Base-by-base conservation (phyloP, 1,140 invertebrate genomes). In the Heliconius congener region DNA sequence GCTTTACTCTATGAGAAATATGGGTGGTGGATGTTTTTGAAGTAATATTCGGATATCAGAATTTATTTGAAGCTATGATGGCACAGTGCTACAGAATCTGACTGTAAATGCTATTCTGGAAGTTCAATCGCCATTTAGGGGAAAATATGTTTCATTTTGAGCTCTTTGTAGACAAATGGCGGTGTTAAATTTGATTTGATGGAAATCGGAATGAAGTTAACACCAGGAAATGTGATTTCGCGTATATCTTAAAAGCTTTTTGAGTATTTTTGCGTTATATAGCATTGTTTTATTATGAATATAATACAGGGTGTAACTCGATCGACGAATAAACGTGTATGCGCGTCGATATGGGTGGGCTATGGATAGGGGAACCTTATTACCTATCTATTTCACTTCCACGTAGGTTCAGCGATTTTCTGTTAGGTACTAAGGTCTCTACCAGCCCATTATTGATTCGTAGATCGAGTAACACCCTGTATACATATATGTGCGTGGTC, bases 111-210 rank as follows among this genome's bases (percentile, higher is more conserved):
- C 50, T 5, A 52, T 8, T 18, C 16, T 52, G 6, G 19, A 9
- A 57, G 8, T 57, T 23, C n/a, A 9, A 57, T 23, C 19, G 52
- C 52, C 2, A 1, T 55, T 55, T 34, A 34, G 34, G 34, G 34
- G 34, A 8, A 34, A 34, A 34, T 34, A 34, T 34, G 34, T 34
- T 34, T 0, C 4, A 34, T 34, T 34, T 0, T 0, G 4, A 34
- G 34, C 5, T 34, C 5, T 34, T 34, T 34, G 6, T 34, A 34
- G 34, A 34, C 34, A 34, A 34, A 34, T 34, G 4, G 5, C 30
- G 3, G 30, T 72, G 42, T 71, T 79, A 74, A 79, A 80, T 75
- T 77, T 8, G 39, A 77, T 60, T 81, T 81, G 57, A 74, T 74
- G 52, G 55, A 23, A 46, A 50, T 70, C 57, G 34, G 46, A 79